Base-by-base conservation (phyloP, 2,888 invertebrate species). In the Agonopterix arenella region DNA sequence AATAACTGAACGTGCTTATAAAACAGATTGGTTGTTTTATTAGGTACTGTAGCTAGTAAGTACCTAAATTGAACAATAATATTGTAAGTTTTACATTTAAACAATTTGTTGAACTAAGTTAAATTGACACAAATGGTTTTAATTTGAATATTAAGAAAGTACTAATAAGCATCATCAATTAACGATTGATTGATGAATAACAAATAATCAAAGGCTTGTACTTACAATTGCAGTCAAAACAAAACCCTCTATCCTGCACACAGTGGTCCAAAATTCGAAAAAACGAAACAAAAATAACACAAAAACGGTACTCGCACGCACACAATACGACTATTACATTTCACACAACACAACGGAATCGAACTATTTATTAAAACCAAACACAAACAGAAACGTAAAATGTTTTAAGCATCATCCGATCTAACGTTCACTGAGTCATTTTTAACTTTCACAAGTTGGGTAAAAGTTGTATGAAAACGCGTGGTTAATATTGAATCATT, bases 211-310 rank as follows among this genome's bases (percentile, higher is more conserved):
- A 28, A 7, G 28, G 1, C 28, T 28, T 28, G 28, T 42, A 56
- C 55, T 56, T 52, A 56, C 53, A 46, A 36, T 4, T 48, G 45
- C 9, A 46, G 36, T 18, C 36, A 37, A 44, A 16, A 37, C 40
- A 44, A 28, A 28, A 8, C 13, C 37, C 55, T 48, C 48, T 52
- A 63, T 66, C 66, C 64, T 59, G 57, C 53, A 54, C 66, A 68
- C 70, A 70, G 65, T 67, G 70, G 73, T 80, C 74, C 70, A 76
- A 82, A 79, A 78, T 69, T 68, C 69, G 66, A 76, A 71, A 66
- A 61, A 75, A 73, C 72, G 66, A 70, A 82, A 79, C 77, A 75
- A 79, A 76, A 82, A 80, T 78, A 81, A 67, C 78, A 84, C 76
- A 72, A 66, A 28, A 73, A 76, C 73, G 61, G 73, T 74, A 69